Conservation (phyloP, 2,113 vertebrate genomes). For the Strix aluco region DNA sequence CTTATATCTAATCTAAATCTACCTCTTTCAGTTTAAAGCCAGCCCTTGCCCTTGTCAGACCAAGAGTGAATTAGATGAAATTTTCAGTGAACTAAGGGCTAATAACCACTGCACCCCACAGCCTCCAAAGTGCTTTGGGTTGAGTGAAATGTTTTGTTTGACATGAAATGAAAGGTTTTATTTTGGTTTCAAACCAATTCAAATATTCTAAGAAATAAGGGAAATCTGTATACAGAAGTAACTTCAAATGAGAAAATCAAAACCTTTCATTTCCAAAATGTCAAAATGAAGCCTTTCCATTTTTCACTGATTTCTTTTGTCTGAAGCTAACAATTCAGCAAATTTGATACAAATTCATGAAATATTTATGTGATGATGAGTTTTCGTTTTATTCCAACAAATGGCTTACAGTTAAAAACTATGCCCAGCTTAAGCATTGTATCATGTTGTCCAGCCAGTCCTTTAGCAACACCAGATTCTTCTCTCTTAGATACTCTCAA, state of each 20-base stretch:
- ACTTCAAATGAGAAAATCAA: slow-evolving; percentile 58
- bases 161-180: neutral
- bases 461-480: neutral
- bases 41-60: neutral
- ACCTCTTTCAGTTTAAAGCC: no score
- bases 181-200: slow-evolving; percentile 52
- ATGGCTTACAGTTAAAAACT: slow-evolving; percentile 19
- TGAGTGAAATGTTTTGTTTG: slow-evolving; percentile 34
- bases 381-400: slow-evolving; percentile 49
- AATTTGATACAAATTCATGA: slow-evolving; percentile 54
- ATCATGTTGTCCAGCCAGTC: neutral
- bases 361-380: slow-evolving; percentile 59
- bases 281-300: slow-evolving; percentile 52
- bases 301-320: slow-evolving; percentile 68
- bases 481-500: neutral
- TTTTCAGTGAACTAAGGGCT: slow-evolving; percentile 27
- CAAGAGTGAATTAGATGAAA: neutral
- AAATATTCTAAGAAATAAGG: slow-evolving; percentile 35
- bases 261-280: slow-evolving; percentile 63
- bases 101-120: neutral
- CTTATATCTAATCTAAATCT: no score
- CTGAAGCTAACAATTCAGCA: slow-evolving; percentile 61
- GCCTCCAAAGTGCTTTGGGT: neutral
- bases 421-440: neutral
- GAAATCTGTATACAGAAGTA: slow-evolving; percentile 40